Percentiles rank a stretch among this genome's conserved stretches.
Evolutionary conservation across 2,797 vertebrate genomes (phyloP).

Genomic region (Liasis olivaceus): DNA sequence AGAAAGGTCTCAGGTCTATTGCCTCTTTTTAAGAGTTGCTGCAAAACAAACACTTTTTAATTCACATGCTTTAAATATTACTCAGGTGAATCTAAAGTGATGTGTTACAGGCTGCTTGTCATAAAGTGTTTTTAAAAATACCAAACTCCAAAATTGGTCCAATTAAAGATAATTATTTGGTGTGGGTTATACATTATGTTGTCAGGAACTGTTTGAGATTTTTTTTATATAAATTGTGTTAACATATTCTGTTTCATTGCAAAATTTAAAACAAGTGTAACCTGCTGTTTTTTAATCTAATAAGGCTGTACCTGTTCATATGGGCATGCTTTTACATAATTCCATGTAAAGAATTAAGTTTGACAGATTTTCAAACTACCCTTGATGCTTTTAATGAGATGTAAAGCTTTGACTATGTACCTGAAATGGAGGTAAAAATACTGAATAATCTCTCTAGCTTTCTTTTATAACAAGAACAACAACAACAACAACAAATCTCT

Average conservation of each 20-base stretch:
- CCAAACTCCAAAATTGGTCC: constrained; percentile 48
- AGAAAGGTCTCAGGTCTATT: constrained; percentile 5
- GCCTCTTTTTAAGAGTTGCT: constrained; percentile 57
- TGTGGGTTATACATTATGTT: constrained; percentile 58
- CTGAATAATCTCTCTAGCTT: neutral
- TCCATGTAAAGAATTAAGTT: neutral
- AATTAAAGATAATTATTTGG: constrained; percentile 66
- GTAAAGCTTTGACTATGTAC: neutral
- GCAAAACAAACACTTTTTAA: constrained; percentile 59
- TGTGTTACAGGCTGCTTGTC: constrained; percentile 57
- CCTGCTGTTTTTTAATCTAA: constrained; percentile 2
- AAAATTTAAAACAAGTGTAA: neutral
- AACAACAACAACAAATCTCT: neutral
- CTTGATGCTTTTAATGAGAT: neutral
- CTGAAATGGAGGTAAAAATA: constrained; percentile 42
- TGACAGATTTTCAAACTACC: neutral
- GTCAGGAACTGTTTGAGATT: constrained; percentile 42
- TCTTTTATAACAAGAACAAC: neutral
- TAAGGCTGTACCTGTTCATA: constrained; percentile 1
- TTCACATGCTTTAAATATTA: constrained; percentile 58
- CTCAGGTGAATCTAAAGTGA: constrained; percentile 43
- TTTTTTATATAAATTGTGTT: neutral
- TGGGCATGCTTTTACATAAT: neutral
- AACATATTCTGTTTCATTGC: neutral
- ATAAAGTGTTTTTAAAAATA: constrained; percentile 42